Evolutionary conservation across 2,113 vertebrate genomes (phyloP), one percentile per base, ranked within the genome.

Genomic region (Epinephelus fuscoguttatus): DNA sequence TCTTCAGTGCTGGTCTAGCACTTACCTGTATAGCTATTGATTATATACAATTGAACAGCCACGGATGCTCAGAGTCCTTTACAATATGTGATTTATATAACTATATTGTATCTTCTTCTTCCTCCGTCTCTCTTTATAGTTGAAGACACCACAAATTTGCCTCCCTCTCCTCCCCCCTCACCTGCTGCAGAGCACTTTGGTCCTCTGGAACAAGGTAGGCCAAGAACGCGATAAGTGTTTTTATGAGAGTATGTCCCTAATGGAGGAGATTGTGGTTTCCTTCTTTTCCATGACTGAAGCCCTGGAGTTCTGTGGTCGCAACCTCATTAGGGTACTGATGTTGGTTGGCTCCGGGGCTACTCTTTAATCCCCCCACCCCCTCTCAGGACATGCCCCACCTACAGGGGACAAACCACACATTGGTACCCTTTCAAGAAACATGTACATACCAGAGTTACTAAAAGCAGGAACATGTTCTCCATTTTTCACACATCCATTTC

Each of bases 141-240:
- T 68, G 98, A 99, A 95, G 98, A 99, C 88, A 97, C 98, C 80
- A 95, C 97, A 92, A 98, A 99, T 91, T 95, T 99, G 94, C 98
- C 98, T 89, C 98, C 98, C 72, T 99, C 98, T 69, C 98, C 98
- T 47, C 98, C 98, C 75, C 98, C 97, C 0, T 99, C 98, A 1
- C 98, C 98, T 90, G 97, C 98, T 82, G 97, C 98, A 1, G 97
- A 98, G 91, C 96, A 97, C 93, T 97, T 97, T 55, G 96, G 96
- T 86, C 91, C 96, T 60, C 93, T 97, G 91, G 97, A 98, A 82
- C 97, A 97, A 99, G 98, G 98, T 99, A 99, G 88, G 94, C 59
- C 66, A 70, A 69, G 82, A 84, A 69, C 45, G 60, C 13, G 60
- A 42, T 12, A 10, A 37, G 55, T 75, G 70, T 72, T 7, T 76